Conservation (phyloP, 1,140 invertebrate species). For the Leptinotarsa defecta region DNA sequence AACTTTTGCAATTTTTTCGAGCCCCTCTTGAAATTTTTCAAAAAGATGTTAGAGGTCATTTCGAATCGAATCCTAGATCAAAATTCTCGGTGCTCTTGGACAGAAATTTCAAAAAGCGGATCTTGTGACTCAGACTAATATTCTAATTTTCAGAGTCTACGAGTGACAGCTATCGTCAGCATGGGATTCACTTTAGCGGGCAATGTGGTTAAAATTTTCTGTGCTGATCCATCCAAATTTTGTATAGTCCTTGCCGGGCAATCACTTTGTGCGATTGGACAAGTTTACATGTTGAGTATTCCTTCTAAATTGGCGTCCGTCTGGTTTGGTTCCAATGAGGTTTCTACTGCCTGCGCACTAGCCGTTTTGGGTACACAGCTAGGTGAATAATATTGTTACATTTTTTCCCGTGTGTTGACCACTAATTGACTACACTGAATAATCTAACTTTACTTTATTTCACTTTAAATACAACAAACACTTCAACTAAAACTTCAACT, state of each 20-base stretch:
- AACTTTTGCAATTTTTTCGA: no score
- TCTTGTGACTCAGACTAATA: not conserved
- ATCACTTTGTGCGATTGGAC: conserved; percentile 69
- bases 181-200: conserved; percentile 65
- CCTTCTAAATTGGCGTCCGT: conserved; percentile 73
- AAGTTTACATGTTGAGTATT: conserved; percentile 72
- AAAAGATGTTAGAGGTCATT: no score
- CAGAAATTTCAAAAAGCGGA: no score
- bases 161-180: conserved; percentile 55
- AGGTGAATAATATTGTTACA: conserved; percentile 37
- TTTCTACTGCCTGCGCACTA: conserved; percentile 76
- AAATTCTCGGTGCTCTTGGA: no score
- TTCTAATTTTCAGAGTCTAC: conserved; percentile 50
- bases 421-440: no score
- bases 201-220: conserved; percentile 66
- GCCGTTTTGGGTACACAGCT: conserved; percentile 82
- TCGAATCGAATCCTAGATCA: no score
- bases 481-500: no score
- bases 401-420: no score
- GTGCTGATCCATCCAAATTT: conserved; percentile 64
- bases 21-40: no score
- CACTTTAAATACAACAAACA: no score
- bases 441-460: no score
- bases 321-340: conserved; percentile 63
- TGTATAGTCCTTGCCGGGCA: conserved; percentile 71